phyloP scores from a whole-genome alignment of 2,797 vertebrate genomes.

The Pangasius krempfi region DNA sequence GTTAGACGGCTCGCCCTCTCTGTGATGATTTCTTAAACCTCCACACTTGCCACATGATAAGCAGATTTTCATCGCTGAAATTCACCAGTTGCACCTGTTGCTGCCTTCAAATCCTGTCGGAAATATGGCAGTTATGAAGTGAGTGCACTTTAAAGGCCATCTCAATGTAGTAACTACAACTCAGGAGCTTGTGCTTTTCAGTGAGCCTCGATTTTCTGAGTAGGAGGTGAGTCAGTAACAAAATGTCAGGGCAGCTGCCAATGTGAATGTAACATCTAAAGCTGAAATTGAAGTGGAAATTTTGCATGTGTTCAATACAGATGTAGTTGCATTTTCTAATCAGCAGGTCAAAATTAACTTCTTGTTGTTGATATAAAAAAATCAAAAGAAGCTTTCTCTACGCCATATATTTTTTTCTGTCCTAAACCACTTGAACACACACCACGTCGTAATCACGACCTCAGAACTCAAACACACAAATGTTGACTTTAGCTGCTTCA shows the following conservation, averaged over 20 bases:
- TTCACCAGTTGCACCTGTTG: background rate
- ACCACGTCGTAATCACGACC: background rate
- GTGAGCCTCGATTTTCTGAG: background rate
- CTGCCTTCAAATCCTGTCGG: background rate
- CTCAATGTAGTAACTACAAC: background rate
- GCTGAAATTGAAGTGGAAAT: background rate
- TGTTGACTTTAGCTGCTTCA: background rate
- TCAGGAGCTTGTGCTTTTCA: background rate
- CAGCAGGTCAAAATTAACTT: background rate
- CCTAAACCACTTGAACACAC: background rate
- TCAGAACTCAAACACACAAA: background rate
- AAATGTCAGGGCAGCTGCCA: background rate
- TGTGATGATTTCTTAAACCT: background rate
- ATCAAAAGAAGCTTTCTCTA: background rate
- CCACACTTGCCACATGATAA: background rate
- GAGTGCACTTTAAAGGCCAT: background rate
- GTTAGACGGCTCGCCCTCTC: background rate
- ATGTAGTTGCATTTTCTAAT: background rate
- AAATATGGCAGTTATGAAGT: background rate
- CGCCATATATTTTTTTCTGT: background rate
- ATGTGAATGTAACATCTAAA: background rate
- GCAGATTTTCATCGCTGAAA: background rate
- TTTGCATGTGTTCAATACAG: background rate
- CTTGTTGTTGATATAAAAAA: background rate
- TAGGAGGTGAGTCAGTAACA: background rate